These are phyloP conservation scores for Odocoileus hemionus DNA, from an alignment of 2,113 vertebrate species.

Conservation along the genomic window DNA sequence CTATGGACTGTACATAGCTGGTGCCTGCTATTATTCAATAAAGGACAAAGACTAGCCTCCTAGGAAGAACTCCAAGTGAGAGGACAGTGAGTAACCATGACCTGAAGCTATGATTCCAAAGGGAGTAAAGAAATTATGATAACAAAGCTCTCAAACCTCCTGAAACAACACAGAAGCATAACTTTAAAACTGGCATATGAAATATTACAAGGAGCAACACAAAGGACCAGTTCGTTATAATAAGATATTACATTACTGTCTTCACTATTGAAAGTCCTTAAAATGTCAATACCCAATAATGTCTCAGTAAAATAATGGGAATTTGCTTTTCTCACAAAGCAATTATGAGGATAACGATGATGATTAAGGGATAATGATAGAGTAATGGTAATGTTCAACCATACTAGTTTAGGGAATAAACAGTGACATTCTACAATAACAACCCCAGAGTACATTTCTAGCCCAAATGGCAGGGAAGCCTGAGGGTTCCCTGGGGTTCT, in stretches of 20 bases:
- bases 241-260: background rate
- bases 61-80: background rate
- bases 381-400: background rate
- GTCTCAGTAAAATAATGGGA: background rate
- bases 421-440: background rate
- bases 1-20: background rate
- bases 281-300: slow-evolving; percentile 7
- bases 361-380: background rate
- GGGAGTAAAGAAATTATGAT: background rate
- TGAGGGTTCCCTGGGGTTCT: background rate
- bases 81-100: background rate
- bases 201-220: background rate
- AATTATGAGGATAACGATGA: background rate
- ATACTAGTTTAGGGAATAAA: background rate
- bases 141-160: background rate
- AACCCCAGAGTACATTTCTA: background rate
- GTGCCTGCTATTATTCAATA: background rate
- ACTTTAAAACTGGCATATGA: background rate
- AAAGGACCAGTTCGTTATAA: background rate
- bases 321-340: background rate
- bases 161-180: background rate
- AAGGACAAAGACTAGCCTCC: background rate
- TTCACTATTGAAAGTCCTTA: background rate
- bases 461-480: background rate
- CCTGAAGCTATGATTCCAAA: background rate